phyloP scores from a whole-genome alignment of 2,888 invertebrate genomes.

The Heliconius hortense region DNA sequence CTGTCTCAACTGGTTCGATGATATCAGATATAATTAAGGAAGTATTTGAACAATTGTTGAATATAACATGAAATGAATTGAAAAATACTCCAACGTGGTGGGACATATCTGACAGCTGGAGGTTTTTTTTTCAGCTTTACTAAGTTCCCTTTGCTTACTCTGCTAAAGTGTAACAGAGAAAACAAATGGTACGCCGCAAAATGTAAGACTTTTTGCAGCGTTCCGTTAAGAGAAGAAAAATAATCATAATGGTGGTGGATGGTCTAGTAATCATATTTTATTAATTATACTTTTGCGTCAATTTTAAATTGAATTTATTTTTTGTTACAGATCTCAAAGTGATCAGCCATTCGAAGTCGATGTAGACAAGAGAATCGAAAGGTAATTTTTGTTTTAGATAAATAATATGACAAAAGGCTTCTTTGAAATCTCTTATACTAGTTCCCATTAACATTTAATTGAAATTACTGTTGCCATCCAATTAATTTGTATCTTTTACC shows the following conservation, averaged over 20 bases:
- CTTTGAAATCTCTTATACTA: neutral
- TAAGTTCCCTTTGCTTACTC: too few species aligned
- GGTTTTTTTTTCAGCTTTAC: too few species aligned
- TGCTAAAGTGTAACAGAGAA: too few species aligned
- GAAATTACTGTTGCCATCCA: neutral
- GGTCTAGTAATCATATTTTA: neutral
- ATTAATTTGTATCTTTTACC: neutral
- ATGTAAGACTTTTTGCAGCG: too few species aligned
- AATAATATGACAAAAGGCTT: neutral
- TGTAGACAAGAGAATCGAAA: neutral
- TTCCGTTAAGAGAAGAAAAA: too few species aligned
- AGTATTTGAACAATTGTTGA: neutral
- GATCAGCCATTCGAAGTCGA: neutral
- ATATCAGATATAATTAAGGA: conserved; percentile 25
- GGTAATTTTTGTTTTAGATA: neutral
- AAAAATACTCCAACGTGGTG: neutral
- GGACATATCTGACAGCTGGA: too few species aligned
- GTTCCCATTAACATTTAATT: neutral
- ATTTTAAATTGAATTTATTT: neutral
- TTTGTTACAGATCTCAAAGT: conserved; percentile 12
- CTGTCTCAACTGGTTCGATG: conserved; percentile 35
- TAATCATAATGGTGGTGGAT: too few species aligned
- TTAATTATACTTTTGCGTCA: neutral
- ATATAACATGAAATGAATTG: too few species aligned
- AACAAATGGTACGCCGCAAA: too few species aligned